Evolutionary conservation across 2,113 vertebrate species (phyloP), one percentile per base, ranked within the genome.

Genomic region (Poecilia latipinna): DNA sequence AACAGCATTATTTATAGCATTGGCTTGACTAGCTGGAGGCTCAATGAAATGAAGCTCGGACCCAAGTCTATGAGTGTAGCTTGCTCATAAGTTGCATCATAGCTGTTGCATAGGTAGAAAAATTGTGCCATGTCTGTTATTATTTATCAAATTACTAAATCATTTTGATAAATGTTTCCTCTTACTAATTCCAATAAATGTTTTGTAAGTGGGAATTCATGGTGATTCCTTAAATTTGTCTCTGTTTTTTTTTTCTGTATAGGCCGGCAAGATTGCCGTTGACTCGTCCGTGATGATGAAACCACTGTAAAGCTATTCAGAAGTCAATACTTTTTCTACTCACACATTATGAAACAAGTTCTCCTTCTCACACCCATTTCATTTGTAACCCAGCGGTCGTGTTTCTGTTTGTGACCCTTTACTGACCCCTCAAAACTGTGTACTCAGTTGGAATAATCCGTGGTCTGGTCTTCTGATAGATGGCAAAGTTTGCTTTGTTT

Each of bases 1-100:
- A 81, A 76, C 89, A 77, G 68, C 70, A 72, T 82, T 93, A 93
- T 92, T 93, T 92, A 89, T 93, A 93, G 92, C 87, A 74, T 65
- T 70, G 83, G 89, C 83, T 89, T 81, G 82, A 89, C 79, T 82
- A 70, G 88, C 89, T 86, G 4, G 48, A 85, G 90, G 90, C 86
- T 80, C 37, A 77, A 42, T 82, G 85, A 90, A 89, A 86, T 83
- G 77, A 75, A 84, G 65, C 71, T 86, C 74, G 24, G 35, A 77
- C 75, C 65, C 61, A 70, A 77, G 83, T 79, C 72, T 72, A 62
- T n/a, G 61, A 86, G 75, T 74, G 72, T n/a, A 76, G 54, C 78
- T 78, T 61, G 44, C 78, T 76, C 26, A 48, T 32, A 75, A 70
- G 73, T 77, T 71, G 26, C 65, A 61, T 68, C 70, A 54, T 26